phyloP scores from a whole-genome alignment of 2,888 invertebrate genomes.

The Laothoe populi region DNA sequence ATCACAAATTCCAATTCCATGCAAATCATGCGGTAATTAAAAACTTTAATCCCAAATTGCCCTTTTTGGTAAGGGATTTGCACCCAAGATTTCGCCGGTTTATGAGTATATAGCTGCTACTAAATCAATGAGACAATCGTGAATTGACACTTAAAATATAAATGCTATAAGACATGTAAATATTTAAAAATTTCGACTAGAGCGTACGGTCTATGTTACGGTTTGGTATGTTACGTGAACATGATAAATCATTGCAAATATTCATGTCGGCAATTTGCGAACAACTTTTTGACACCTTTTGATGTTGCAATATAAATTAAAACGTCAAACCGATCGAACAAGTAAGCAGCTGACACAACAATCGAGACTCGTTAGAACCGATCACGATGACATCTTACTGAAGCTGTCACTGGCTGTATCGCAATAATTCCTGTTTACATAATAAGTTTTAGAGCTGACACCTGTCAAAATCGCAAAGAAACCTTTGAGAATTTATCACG shows the following conservation, averaged over 20 bases:
- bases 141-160: neutral
- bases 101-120: too few species aligned
- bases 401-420: conserved; percentile 15
- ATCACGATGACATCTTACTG: neutral
- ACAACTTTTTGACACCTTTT: neutral
- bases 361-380: neutral
- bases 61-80: too few species aligned
- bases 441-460: conserved; percentile 14
- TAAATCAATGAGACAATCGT: too few species aligned
- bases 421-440: conserved; percentile 31
- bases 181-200: conserved; percentile 1
- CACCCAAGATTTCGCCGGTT: too few species aligned
- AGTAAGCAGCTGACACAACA: neutral
- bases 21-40: too few species aligned
- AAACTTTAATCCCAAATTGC: too few species aligned
- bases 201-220: neutral
- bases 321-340: neutral
- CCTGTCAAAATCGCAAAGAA: conserved; percentile 16
- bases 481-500: conserved; percentile 27
- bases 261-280: neutral
- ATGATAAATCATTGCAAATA: conserved; percentile 4
- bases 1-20: too few species aligned
- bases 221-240: neutral
- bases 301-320: conserved; percentile 18
- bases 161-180: neutral